phyloP scores from a whole-genome alignment of 2,888 invertebrate genomes.

The Lordiphosa andalusiaca region DNA sequence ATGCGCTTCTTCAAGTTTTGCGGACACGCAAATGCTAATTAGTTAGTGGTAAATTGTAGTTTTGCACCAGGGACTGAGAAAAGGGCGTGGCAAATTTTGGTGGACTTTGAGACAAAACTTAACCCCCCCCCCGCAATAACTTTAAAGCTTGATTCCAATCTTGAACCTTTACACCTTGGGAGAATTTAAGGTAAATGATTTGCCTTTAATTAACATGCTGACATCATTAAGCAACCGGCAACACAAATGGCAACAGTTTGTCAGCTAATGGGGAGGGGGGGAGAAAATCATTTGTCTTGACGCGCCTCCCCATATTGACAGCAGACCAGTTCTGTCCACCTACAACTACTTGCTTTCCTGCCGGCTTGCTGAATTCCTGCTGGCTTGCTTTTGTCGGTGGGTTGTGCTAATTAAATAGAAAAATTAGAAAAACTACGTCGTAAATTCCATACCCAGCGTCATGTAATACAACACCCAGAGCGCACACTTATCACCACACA shows the following conservation, averaged over 20 bases:
- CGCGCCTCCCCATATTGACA: conserved; percentile 33
- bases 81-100: not conserved
- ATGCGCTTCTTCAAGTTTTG: conserved; percentile 34
- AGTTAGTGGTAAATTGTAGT: conserved; percentile 65
- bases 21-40: conserved; percentile 65
- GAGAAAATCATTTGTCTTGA: conserved; percentile 62
- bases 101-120: no score
- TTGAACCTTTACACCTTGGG: conserved; percentile 1
- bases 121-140: no score
- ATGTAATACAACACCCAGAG: conserved; percentile 63
- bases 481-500: conserved; percentile 59
- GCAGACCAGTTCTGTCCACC: conserved; percentile 17
- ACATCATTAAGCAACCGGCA: conserved; percentile 66
- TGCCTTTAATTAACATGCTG: conserved; percentile 78
- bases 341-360: not conserved
- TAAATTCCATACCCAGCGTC: conserved; percentile 56
- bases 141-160: no score
- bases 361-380: conserved; percentile 5
- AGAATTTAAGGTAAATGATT: conserved; percentile 73
- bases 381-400: conserved; percentile 16
- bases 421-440: conserved; percentile 73
- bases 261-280: conserved; percentile 38
- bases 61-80: conserved; percentile 11
- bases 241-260: conserved; percentile 65
- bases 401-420: conserved; percentile 68